Percentiles rank a stretch among this genome's conserved stretches.
Evolutionary conservation across 2,113 vertebrate genomes (phyloP).

Genomic region (Malurus melanocephalus): DNA sequence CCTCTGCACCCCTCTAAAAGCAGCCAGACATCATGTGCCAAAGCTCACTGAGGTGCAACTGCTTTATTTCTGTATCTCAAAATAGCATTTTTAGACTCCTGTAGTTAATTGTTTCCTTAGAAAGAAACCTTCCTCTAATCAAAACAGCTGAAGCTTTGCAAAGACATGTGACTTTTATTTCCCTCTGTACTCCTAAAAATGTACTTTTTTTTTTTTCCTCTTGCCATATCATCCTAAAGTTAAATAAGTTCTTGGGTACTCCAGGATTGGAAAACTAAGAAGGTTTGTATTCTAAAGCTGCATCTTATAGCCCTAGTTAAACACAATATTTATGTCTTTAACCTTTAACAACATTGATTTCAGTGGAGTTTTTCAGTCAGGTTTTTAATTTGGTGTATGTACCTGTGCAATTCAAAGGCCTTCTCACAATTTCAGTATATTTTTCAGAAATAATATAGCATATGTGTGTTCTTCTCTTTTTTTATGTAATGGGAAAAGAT

Average conservation of each 20-base stretch:
- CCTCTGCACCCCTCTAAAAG: not conserved
- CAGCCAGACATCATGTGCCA: not conserved
- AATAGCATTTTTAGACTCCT: slow-evolving; percentile 14
- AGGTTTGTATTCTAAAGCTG: not conserved
- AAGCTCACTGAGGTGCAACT: not conserved
- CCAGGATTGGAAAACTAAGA: not conserved
- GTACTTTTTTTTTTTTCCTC: not conserved
- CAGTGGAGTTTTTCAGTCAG: not conserved
- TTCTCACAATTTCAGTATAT: not conserved
- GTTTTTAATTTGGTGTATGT: not conserved
- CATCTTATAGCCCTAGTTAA: not conserved
- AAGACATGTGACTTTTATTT: not conserved
- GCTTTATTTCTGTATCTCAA: slow-evolving; percentile 12
- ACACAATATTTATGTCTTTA: not conserved
- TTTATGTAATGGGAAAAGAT: not conserved
- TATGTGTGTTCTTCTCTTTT: not conserved
- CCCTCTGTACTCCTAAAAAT: not conserved
- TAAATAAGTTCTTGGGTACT: not conserved
- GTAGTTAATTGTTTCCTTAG: slow-evolving; percentile 22
- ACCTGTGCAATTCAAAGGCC: not conserved
- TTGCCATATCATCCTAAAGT: not conserved
- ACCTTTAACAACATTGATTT: not conserved
- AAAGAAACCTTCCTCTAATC: slow-evolving; percentile 14
- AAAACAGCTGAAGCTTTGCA: slow-evolving; percentile 5
- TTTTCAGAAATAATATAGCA: not conserved